phyloP scores from a whole-genome alignment of 2,797 vertebrate species.

The Ctenopoma kingsleyae region DNA sequence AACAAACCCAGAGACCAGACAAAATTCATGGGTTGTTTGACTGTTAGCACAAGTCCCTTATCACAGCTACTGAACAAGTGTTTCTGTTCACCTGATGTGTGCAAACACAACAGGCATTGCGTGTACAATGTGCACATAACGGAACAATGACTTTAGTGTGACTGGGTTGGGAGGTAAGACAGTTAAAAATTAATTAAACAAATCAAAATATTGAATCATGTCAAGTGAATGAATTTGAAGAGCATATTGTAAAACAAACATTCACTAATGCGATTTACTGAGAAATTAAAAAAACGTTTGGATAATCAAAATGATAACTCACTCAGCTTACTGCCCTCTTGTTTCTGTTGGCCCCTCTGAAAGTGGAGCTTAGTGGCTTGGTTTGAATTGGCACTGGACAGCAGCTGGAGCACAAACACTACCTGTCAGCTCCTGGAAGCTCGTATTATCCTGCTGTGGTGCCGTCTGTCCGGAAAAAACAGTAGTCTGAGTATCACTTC shows the following conservation, averaged over 20 bases:
- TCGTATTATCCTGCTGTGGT: slow-evolving; percentile 43
- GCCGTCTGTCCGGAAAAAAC: slow-evolving; percentile 39
- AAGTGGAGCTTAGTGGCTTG: slow-evolving; percentile 42
- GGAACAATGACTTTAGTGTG: slow-evolving; percentile 30
- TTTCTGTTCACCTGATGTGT: slow-evolving; percentile 36
- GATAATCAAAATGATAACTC: slow-evolving; percentile 25
- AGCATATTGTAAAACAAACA: background rate
- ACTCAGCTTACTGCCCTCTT: slow-evolving; percentile 36
- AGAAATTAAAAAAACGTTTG: slow-evolving; percentile 17
- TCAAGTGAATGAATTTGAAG: background rate
- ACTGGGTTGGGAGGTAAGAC: background rate
- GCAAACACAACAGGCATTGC: slow-evolving; percentile 29
- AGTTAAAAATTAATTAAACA: too few species aligned
- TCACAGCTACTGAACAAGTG: slow-evolving; percentile 29
- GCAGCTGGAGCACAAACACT: slow-evolving; percentile 64
- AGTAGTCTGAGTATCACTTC: slow-evolving; percentile 20
- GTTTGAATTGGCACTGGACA: slow-evolving; percentile 63
- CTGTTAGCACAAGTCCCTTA: slow-evolving; percentile 30
- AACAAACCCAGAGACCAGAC: background rate
- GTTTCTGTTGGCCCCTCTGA: slow-evolving; percentile 59
- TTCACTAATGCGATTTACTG: slow-evolving; percentile 1
- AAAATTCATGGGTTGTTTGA: slow-evolving; percentile 1
- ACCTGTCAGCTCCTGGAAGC: slow-evolving; percentile 70
- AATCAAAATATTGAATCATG: too few species aligned
- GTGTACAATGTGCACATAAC: background rate